Evolutionary conservation across 2,113 vertebrate genomes (phyloP).

Genomic region (Spea multiplicata): DNA sequence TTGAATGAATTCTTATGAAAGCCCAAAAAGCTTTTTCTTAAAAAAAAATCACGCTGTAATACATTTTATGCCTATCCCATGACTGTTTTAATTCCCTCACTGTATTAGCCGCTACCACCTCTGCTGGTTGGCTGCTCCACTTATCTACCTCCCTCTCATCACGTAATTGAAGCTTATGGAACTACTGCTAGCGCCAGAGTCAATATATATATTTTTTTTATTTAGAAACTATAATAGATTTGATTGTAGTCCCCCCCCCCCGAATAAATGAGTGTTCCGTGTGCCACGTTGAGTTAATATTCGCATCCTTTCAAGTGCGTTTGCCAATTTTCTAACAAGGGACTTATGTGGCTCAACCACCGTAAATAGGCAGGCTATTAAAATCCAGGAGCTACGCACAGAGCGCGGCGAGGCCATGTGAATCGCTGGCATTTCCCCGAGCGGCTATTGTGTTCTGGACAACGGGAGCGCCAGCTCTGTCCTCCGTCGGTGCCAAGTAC

Average conservation of each 20-base stretch:
- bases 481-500: conserved; percentile 16
- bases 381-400: background rate
- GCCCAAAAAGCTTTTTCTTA: background rate
- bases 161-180: too few species aligned
- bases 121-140: too few species aligned
- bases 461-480: conserved; percentile 23
- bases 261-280: background rate
- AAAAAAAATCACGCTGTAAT: background rate
- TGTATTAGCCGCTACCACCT: too few species aligned
- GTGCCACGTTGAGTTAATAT: background rate
- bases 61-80: background rate
- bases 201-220: too few species aligned
- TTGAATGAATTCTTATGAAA: background rate
- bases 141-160: too few species aligned
- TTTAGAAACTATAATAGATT: background rate
- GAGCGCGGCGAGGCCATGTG: background rate
- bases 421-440: background rate
- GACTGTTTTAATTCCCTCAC: background rate
- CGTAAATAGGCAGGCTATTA: background rate
- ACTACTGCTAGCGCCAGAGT: too few species aligned
- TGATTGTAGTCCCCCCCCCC: background rate
- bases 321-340: background rate
- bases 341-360: background rate
- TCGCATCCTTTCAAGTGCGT: background rate
- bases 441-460: conserved; percentile 6